phyloP scores from a whole-genome alignment of 2,888 invertebrate genomes.

The Agrotis ipsilon region DNA sequence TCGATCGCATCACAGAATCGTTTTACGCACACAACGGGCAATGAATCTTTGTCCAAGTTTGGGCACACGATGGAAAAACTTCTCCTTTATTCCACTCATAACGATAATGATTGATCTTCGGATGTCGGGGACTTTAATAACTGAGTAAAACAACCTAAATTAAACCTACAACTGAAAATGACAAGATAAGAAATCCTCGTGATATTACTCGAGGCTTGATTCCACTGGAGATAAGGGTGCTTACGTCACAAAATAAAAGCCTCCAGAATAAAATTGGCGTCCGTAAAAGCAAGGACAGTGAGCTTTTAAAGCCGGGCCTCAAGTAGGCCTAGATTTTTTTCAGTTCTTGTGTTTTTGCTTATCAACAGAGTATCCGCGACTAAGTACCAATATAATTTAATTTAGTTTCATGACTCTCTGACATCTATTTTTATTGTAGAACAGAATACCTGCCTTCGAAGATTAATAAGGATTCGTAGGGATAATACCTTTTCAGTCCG shows the following conservation, averaged over 20 bases:
- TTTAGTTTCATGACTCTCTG: constrained; percentile 33
- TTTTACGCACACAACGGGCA: constrained; percentile 70
- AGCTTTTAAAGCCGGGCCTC: constrained; percentile 43
- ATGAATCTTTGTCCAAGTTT: constrained; percentile 78
- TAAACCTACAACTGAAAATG: constrained; percentile 35
- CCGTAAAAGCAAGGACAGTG: constrained; percentile 47
- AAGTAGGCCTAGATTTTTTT: constrained; percentile 25
- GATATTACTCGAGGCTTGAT: constrained; percentile 48
- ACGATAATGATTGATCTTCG: constrained; percentile 63
- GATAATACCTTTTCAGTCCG: constrained; percentile 24
- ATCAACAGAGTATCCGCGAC: constrained; percentile 25
- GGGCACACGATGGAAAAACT: constrained; percentile 71
- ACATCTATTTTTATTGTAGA: constrained; percentile 25
- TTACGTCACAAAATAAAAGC: constrained; percentile 62
- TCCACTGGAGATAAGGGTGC: constrained; percentile 54
- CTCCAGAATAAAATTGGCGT: constrained; percentile 52
- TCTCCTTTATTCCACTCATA: constrained; percentile 57
- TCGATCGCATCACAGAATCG: constrained; percentile 69
- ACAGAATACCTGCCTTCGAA: constrained; percentile 19
- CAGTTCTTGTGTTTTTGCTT: constrained; percentile 37
- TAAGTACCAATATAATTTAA: constrained; percentile 45
- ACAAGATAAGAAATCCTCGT: constrained; percentile 50
- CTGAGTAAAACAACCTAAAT: constrained; percentile 43
- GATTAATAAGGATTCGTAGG: constrained; percentile 37
- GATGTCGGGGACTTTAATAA: constrained; percentile 47